phyloP scores from a whole-genome alignment of 2,113 vertebrate genomes.

The Pterocles gutturalis region DNA sequence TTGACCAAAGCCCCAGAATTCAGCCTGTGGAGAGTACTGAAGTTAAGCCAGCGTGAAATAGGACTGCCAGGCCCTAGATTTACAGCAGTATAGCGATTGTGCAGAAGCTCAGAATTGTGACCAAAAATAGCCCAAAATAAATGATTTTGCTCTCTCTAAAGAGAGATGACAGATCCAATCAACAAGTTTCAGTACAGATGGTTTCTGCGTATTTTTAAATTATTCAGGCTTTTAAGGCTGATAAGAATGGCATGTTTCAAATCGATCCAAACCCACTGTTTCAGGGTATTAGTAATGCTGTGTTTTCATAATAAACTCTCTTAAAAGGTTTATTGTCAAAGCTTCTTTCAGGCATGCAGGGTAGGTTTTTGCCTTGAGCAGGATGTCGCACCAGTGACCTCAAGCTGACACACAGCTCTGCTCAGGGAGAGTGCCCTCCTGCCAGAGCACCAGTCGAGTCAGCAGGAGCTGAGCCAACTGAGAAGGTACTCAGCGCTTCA shows the following conservation, averaged over 20 bases:
- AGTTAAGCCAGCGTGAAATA: background rate
- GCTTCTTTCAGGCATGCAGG: conserved; percentile 41
- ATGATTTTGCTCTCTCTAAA: background rate
- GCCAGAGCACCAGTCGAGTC: background rate
- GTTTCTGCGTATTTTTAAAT: conserved; percentile 50
- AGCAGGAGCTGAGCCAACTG: background rate
- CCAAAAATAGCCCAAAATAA: background rate
- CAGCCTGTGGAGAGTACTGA: background rate
- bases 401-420: background rate
- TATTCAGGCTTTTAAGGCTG: conserved; percentile 21
- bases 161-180: conserved; percentile 13
- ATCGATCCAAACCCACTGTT: conserved; percentile 44
- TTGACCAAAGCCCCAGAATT: background rate
- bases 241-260: conserved; percentile 8
- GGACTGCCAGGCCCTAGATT: background rate
- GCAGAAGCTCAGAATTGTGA: background rate
- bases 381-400: conserved; percentile 28
- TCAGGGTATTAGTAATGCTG: background rate
- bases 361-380: conserved; percentile 39
- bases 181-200: conserved; percentile 50
- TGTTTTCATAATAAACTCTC: conserved; percentile 48
- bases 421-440: background rate
- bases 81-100: background rate
- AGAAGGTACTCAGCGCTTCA: background rate
- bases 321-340: conserved; percentile 51